Conservation (phyloP, 2,113 vertebrate species). For the Istiophorus platypterus region DNA sequence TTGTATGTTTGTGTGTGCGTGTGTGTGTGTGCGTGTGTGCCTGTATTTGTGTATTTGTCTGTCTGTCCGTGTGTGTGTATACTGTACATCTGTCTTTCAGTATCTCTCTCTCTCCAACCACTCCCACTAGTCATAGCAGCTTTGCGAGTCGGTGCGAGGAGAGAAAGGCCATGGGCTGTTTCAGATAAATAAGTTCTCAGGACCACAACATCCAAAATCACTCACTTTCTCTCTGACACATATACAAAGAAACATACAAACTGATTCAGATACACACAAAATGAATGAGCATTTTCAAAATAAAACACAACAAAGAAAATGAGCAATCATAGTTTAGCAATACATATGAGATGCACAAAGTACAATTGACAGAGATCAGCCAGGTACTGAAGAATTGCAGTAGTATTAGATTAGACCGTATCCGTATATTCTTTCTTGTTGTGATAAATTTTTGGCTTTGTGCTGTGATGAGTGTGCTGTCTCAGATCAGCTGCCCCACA, state of each 20-base stretch:
- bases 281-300: constrained; percentile 1
- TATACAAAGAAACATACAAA: constrained; percentile 3
- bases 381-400: background rate
- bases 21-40: background rate
- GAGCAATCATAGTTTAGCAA: background rate
- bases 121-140: constrained; percentile 23
- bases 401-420: background rate
- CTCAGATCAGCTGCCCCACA: constrained; percentile 2
- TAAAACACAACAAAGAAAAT: background rate
- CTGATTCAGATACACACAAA: background rate
- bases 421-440: constrained; percentile 1
- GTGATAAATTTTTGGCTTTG: background rate
- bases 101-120: background rate
- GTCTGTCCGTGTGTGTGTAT: background rate
- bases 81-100: background rate
- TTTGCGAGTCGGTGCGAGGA: constrained; percentile 47
- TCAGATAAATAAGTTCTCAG: constrained; percentile 68
- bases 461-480: background rate
- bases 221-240: background rate
- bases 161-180: constrained; percentile 60
- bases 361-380: constrained; percentile 1
- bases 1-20: too few relatives aligned
- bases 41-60: background rate
- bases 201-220: constrained; percentile 52
- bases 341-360: background rate